phyloP scores from a whole-genome alignment of 2,888 invertebrate genomes.

The Drosophila robusta region DNA sequence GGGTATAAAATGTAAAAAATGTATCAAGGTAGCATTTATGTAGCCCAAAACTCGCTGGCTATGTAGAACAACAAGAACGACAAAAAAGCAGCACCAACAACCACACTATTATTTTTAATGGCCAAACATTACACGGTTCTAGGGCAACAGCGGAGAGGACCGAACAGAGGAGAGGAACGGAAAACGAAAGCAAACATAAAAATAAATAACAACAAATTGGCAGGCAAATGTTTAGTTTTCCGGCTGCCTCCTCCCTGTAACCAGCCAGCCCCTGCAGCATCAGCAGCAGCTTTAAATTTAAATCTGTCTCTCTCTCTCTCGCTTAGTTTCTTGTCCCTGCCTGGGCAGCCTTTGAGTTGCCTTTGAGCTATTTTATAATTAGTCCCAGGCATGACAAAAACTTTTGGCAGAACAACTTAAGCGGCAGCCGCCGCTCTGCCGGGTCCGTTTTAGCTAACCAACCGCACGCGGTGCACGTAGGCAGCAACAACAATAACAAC shows the following conservation, averaged over 20 bases:
- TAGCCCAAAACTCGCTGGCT: constrained; percentile 24
- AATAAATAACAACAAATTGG: constrained; percentile 80
- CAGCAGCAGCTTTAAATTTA: constrained; percentile 35
- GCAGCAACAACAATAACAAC: constrained; percentile 25
- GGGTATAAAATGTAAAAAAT: constrained; percentile 20
- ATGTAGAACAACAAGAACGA: constrained; percentile 28
- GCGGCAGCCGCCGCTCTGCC: constrained; percentile 49
- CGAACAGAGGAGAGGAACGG: constrained; percentile 2
- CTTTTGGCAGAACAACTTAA: constrained; percentile 79
- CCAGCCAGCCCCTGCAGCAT: constrained; percentile 10
- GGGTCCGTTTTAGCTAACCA: constrained; percentile 68
- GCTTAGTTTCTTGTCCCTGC: constrained; percentile 12
- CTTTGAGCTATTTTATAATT: constrained; percentile 81
- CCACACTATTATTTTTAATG: constrained; percentile 80
- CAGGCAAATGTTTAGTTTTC: constrained; percentile 77
- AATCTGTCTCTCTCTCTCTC: constrained; percentile 14
- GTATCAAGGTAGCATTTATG: constrained; percentile 23
- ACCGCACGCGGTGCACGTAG: constrained; percentile 67
- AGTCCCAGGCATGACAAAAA: constrained; percentile 80
- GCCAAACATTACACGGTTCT: constrained; percentile 74
- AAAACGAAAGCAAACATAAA: constrained; percentile 67
- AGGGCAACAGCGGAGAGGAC: constrained; percentile 20
- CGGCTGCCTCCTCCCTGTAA: constrained; percentile 43
- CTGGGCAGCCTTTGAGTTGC: constrained; percentile 67
- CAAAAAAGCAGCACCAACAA: constrained; percentile 47